Evolutionary conservation across 2,113 vertebrate species (phyloP), one percentile per base, ranked within the genome.

Genomic region (Stercorarius parasiticus): DNA sequence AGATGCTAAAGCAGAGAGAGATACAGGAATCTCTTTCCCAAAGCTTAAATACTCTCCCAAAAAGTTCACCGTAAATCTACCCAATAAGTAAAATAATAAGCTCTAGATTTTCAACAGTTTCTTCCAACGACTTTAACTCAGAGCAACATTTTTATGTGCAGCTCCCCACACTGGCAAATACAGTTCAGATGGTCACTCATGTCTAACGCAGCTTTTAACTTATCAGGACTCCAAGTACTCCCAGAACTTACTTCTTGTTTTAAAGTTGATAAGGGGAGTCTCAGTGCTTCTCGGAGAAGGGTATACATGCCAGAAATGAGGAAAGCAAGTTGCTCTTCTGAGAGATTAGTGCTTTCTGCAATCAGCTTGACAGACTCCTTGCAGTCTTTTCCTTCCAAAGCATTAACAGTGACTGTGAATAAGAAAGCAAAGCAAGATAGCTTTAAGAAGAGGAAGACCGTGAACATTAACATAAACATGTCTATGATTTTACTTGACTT

Each of bases 361-460:
- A 98, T 98, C 7, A 95, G 82, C 80, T 93, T 97, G 95, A 98
- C 93, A n/a, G 96, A 93, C n/a, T 98, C 98, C 70, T 94, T 98
- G 98, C 98, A 98, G 93, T 99, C 98, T 93, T 98, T 99, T 62
- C 98, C 99, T 95, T 99, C 99, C 90, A 99, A 49, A 5, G 98
- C 98, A 40, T 97, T 98, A 52, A 99, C 98, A 67, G 99, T 98
- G 80, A 98, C 99, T 99, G 95, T 17, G 86, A 65, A 95, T 55
- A 78, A 93, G 89, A 50, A 80, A 77, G 18, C n/a, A 91, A 66
- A 42, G 45, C 40, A 94, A 85, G 43, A 81, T 43, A 38, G 27
- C 30, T 79, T 86, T 65, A 80, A 53, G 88, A 74, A 47, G 15
- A 42, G n/a, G 40, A 71, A 59, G n/a, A 50, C 23, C 5, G 1